Conservation (phyloP, 2,888 invertebrate species). For the Dugesia japonica region DNA sequence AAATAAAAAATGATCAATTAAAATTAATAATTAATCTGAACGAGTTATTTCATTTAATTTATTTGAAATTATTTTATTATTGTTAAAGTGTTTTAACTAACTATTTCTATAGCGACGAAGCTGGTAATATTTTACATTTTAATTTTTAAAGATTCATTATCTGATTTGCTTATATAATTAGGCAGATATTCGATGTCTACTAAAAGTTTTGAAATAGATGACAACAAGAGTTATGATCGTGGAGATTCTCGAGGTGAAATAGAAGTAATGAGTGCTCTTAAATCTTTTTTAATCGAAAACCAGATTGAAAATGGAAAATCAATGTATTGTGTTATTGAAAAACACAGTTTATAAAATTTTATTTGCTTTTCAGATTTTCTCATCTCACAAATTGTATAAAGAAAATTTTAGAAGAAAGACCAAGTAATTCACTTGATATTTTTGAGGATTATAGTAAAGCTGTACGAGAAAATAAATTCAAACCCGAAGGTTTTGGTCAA, state of each 20-base stretch:
- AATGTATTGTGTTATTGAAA: not conserved
- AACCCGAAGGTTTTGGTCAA: constrained; percentile 51
- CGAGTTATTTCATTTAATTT: too few species aligned
- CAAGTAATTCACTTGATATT: constrained; percentile 64
- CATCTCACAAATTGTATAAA: constrained; percentile 64
- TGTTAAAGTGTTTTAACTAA: not conserved
- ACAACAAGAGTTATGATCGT: not conserved
- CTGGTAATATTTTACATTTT: not conserved
- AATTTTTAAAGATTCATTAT: too few species aligned
- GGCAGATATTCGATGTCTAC: not conserved
- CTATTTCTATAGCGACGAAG: not conserved
- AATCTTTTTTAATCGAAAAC: not conserved
- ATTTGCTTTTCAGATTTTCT: constrained; percentile 51
- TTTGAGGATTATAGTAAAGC: constrained; percentile 70
- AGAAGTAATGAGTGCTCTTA: not conserved
- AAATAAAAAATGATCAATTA: too few species aligned
- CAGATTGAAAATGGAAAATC: not conserved
- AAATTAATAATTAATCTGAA: too few species aligned
- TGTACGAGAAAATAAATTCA: constrained; percentile 54
- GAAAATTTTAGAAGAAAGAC: constrained; percentile 62
- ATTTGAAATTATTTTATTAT: not conserved
- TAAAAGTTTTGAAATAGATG: not conserved
- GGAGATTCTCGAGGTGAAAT: not conserved
- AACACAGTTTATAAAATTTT: too few species aligned
- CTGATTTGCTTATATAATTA: too few species aligned